Percentiles rank a stretch among this genome's conserved stretches.
Conservation (phyloP, 2,888 invertebrate species). For the Melipona bicolor region DNA sequence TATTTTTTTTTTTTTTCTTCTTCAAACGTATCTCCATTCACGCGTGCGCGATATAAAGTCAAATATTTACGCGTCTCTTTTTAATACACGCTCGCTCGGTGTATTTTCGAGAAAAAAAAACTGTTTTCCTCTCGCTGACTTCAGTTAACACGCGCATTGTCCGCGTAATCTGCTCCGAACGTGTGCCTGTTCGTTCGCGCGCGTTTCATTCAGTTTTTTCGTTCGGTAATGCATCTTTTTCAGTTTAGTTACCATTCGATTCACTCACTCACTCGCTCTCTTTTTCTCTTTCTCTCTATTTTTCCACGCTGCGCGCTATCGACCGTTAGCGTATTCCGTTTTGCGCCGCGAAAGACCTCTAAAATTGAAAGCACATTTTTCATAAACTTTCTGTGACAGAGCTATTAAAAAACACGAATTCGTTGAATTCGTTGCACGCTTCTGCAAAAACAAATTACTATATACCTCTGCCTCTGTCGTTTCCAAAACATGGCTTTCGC, state of each 20-base stretch:
- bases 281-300: too few relatives aligned
- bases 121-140: background rate
- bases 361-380: constrained; percentile 32
- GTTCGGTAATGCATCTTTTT: constrained; percentile 7
- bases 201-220: constrained; percentile 2
- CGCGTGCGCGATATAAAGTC: background rate
- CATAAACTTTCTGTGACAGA: constrained; percentile 15
- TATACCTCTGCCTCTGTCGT: too few relatives aligned
- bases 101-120: background rate
- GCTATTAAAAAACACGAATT: constrained; percentile 19
- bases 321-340: constrained; percentile 4
- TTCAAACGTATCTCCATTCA: background rate
- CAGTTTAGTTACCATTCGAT: constrained; percentile 3
- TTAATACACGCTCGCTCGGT: background rate
- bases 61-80: background rate
- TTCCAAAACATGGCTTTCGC: background rate
- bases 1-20: background rate
- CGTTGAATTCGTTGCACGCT: background rate
- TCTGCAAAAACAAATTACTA: background rate
- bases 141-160: background rate
- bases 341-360: background rate
- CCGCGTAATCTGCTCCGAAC: background rate
- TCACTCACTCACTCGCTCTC: too few relatives aligned
- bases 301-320: background rate
- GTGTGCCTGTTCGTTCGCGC: background rate